These are phyloP conservation scores for Drosophila sechellia DNA, from an alignment of 1,140 invertebrate species.

Conservation along the genomic window DNA sequence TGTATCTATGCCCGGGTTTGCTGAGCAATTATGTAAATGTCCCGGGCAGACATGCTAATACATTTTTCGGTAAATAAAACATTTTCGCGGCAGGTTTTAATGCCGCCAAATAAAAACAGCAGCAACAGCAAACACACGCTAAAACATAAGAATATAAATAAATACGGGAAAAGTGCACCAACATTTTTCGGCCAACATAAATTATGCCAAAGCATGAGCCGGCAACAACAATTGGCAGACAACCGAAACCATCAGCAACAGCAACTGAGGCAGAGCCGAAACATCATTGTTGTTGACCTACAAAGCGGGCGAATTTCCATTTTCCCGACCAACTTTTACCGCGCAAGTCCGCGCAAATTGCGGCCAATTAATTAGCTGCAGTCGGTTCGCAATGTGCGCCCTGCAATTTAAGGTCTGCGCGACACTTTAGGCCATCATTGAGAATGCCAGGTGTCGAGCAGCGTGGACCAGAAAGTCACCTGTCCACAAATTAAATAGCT, in stretches of 20 bases:
- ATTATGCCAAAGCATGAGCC: constrained; percentile 73
- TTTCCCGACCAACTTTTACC: constrained; percentile 64
- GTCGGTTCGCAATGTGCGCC: constrained; percentile 12
- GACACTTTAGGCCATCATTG: constrained; percentile 54
- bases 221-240: constrained; percentile 38
- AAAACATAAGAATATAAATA: constrained; percentile 45
- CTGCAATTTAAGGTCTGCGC: constrained; percentile 50
- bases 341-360: constrained; percentile 63
- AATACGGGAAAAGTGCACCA: constrained; percentile 38
- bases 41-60: constrained; percentile 60
- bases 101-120: constrained; percentile 35
- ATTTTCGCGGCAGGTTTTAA: constrained; percentile 48
- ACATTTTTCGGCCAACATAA: constrained; percentile 59
- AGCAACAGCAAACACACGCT: constrained; percentile 31
- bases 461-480: not conserved
- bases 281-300: constrained; percentile 65
- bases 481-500: not conserved
- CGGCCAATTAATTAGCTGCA: constrained; percentile 75
- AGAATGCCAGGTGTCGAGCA: constrained; percentile 30
- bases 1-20: constrained; percentile 24
- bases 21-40: constrained; percentile 69
- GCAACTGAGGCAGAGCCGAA: constrained; percentile 6
- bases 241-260: constrained; percentile 1
- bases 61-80: constrained; percentile 56
- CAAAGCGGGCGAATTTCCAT: constrained; percentile 49